A percentile compares a stretch with the other conserved stretches of the same genome.
Evolutionary conservation across 2,113 vertebrate species (phyloP).

Genomic region (Burhinus oedicnemus): DNA sequence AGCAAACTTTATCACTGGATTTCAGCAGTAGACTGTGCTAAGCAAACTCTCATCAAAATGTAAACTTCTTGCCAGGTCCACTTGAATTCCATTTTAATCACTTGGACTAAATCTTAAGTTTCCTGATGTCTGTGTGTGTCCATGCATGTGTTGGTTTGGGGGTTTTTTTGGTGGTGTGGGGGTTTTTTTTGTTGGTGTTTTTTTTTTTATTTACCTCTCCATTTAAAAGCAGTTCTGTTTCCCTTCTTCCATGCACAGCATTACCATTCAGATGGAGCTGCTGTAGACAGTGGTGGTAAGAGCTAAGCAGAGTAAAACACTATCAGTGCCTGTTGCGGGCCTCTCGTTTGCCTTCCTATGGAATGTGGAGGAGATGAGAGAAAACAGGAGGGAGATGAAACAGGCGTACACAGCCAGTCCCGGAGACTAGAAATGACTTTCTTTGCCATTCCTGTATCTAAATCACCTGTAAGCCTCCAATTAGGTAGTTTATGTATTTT

Average conservation of each 20-base stretch:
- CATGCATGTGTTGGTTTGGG: background rate
- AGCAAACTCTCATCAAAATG: slow-evolving; percentile 2
- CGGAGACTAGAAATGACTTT: background rate
- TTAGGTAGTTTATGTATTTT: background rate
- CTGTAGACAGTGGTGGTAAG: background rate
- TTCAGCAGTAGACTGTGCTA: background rate
- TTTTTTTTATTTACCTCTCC: no score
- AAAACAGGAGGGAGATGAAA: slow-evolving; percentile 75
- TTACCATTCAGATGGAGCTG: background rate
- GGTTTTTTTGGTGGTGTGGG: no score
- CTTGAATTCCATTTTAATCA: slow-evolving; percentile 58
- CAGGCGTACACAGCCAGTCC: slow-evolving; percentile 35
- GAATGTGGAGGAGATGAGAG: slow-evolving; percentile 90
- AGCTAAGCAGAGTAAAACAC: background rate
- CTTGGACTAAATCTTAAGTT: slow-evolving; percentile 14
- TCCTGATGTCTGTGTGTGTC: background rate
- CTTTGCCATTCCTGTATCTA: background rate
- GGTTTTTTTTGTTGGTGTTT: background rate
- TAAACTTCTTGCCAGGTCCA: slow-evolving; percentile 25
- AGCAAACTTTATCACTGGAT: slow-evolving; percentile 15
- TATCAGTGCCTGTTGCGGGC: slow-evolving; percentile 49
- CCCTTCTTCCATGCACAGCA: background rate
- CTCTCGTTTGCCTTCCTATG: slow-evolving; percentile 59
- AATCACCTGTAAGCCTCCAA: background rate
- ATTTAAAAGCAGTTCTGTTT: background rate